Conservation (phyloP, 2,113 vertebrate species). For the Pedetes capensis region DNA sequence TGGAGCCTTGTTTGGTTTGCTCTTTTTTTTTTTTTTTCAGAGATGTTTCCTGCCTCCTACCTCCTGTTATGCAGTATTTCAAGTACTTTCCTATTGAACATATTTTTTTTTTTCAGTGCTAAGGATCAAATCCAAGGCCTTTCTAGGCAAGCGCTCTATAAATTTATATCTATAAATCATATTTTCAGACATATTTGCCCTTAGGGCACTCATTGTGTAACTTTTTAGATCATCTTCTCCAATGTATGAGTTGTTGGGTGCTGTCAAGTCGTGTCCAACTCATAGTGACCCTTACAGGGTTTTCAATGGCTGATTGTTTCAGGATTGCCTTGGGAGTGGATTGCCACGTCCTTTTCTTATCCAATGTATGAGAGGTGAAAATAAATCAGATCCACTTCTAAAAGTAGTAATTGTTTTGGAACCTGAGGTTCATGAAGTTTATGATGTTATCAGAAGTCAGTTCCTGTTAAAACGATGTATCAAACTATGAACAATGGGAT, state of each 20-base stretch:
- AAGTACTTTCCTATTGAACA: neutral
- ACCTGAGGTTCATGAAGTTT: neutral
- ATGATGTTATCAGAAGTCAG: neutral
- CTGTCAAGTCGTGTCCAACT: no score
- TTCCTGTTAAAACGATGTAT: neutral
- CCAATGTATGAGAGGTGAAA: neutral
- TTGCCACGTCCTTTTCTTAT: no score
- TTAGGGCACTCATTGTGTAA: neutral
- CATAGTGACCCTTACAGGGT: no score
- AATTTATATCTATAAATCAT: neutral
- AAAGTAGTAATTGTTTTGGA: neutral
- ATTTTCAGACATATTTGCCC: neutral
- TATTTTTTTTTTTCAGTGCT: neutral
- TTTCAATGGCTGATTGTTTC: no score
- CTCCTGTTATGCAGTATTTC: neutral
- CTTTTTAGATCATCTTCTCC: neutral
- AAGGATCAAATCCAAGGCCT: neutral
- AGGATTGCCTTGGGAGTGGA: no score
- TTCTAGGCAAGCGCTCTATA: neutral
- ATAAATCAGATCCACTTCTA: neutral
- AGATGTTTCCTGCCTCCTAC: neutral
- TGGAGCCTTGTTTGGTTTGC: neutral
- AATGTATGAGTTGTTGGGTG: neutral
- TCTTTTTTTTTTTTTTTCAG: neutral
- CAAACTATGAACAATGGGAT: neutral